These are phyloP conservation scores for Montipora cactus DNA, from an alignment of 64 coral and sea anemone genomes.

Conservation along the genomic window DNA sequence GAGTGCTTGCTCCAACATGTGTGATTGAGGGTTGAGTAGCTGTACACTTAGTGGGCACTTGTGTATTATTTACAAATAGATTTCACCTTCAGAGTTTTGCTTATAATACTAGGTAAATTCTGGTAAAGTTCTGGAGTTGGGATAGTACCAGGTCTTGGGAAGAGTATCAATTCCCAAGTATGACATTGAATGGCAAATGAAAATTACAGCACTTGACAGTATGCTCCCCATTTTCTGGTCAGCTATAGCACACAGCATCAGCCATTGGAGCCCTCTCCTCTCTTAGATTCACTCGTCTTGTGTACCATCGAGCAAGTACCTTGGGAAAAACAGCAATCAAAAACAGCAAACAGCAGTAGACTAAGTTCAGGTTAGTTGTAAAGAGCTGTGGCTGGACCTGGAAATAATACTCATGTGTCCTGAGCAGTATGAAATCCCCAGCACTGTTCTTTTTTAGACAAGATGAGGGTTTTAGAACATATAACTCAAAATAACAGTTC, in stretches of 20 bases:
- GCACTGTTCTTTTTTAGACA: slow-evolving; percentile 44
- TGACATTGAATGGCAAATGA: too few relatives aligned
- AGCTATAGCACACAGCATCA: slow-evolving; percentile 66
- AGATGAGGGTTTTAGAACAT: slow-evolving; percentile 50
- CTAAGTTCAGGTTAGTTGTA: slow-evolving; percentile 57
- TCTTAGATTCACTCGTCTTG: slow-evolving; percentile 30
- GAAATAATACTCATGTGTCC: slow-evolving; percentile 1
- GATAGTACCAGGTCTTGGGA: too few relatives aligned
- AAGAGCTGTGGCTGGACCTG: slow-evolving; percentile 47
- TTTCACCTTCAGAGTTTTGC: too few relatives aligned
- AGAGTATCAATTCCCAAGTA: too few relatives aligned
- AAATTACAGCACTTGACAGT: slow-evolving; percentile 62
- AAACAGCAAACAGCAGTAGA: slow-evolving; percentile 47
- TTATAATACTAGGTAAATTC: too few relatives aligned
- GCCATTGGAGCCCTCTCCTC: not conserved
- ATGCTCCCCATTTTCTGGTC: slow-evolving; percentile 46
- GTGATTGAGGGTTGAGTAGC: too few relatives aligned
- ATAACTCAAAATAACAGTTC: slow-evolving; percentile 67
- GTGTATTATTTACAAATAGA: too few relatives aligned
- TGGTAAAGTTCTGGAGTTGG: too few relatives aligned
- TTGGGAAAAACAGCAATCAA: slow-evolving; percentile 62
- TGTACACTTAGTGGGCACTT: too few relatives aligned
- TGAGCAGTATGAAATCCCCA: slow-evolving; percentile 33
- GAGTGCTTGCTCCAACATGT: too few relatives aligned
- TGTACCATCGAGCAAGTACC: slow-evolving; percentile 59